Evolutionary conservation across 2,888 invertebrate species (phyloP).

Genomic region (Eristalis arbustorum): DNA sequence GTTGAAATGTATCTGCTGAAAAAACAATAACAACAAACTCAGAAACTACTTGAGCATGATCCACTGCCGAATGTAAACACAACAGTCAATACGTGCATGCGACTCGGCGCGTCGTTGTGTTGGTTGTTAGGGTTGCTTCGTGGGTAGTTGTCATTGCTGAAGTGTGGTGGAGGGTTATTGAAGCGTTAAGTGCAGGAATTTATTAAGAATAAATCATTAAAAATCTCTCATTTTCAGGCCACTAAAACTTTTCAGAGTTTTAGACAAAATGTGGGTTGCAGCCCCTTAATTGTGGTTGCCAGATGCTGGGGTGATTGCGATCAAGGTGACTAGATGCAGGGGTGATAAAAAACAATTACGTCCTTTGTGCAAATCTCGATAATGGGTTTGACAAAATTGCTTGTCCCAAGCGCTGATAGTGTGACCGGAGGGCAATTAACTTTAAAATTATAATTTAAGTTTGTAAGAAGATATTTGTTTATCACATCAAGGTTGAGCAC

Average conservation of each 20-base stretch:
- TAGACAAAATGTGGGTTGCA: background rate
- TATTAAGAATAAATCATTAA: conserved; percentile 13
- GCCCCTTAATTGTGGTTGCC: too few species aligned
- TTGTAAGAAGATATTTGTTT: too few species aligned
- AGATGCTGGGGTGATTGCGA: too few species aligned
- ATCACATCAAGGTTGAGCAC: too few species aligned
- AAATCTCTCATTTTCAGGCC: background rate
- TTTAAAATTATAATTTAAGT: too few species aligned
- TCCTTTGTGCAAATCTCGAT: too few species aligned
- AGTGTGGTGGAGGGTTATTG: conserved; percentile 36
- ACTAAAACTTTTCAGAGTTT: too few species aligned
- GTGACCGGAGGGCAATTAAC: too few species aligned
- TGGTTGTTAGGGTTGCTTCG: background rate
- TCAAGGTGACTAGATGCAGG: too few species aligned
- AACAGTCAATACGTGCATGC: conserved; percentile 13
- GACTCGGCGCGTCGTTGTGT: conserved; percentile 1
- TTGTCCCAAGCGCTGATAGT: too few species aligned
- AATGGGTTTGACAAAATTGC: too few species aligned
- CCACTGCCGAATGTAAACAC: background rate
- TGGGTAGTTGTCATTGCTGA: background rate
- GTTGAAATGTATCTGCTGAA: conserved; percentile 45
- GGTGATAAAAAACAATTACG: too few species aligned
- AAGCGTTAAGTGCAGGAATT: conserved; percentile 56
- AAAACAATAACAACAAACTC: background rate
- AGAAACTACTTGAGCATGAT: conserved; percentile 26